Conservation (phyloP, 1,140 invertebrate genomes). For the Heliconius eleuchia region DNA sequence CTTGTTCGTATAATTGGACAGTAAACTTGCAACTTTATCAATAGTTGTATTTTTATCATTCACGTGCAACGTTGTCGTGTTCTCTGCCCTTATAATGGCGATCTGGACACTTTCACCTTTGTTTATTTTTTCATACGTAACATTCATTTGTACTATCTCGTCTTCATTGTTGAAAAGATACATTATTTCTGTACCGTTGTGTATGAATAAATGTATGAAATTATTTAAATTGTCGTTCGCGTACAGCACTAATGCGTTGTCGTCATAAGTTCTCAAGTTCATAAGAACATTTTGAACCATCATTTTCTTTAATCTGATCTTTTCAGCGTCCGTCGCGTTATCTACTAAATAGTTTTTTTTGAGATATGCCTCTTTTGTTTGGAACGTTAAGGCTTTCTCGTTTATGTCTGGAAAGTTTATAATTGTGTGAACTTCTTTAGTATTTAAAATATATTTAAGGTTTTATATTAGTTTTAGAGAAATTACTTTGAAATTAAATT, state of each 20-base stretch:
- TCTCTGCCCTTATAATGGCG: slow-evolving; percentile 88
- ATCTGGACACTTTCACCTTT: slow-evolving; percentile 92
- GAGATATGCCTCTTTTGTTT: slow-evolving; percentile 88
- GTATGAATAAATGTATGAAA: slow-evolving; percentile 94
- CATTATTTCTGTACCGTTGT: slow-evolving; percentile 87
- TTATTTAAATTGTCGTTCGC: slow-evolving; percentile 97
- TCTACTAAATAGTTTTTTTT: slow-evolving; percentile 88
- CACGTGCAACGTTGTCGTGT: slow-evolving; percentile 90
- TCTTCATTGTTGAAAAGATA: slow-evolving; percentile 92
- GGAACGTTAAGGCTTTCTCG: slow-evolving; percentile 93
- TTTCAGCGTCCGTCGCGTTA: slow-evolving; percentile 83
- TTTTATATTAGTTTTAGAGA: not conserved
- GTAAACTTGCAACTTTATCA: slow-evolving; percentile 85
- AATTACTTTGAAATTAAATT: slow-evolving; percentile 2
- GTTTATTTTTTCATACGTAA: slow-evolving; percentile 88
- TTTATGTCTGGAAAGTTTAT: slow-evolving; percentile 58
- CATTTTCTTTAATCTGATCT: slow-evolving; percentile 86
- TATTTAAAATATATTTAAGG: slow-evolving; percentile 1
- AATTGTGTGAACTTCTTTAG: slow-evolving; percentile 10
- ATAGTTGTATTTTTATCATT: slow-evolving; percentile 89
- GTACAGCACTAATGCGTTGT: slow-evolving; percentile 91
- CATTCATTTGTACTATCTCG: slow-evolving; percentile 89
- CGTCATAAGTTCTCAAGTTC: slow-evolving; percentile 93
- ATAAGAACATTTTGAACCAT: slow-evolving; percentile 90
- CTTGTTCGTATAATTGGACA: slow-evolving; percentile 90